Base-by-base conservation (phyloP, 2,888 invertebrate genomes). In the Octonoba sinensis region DNA sequence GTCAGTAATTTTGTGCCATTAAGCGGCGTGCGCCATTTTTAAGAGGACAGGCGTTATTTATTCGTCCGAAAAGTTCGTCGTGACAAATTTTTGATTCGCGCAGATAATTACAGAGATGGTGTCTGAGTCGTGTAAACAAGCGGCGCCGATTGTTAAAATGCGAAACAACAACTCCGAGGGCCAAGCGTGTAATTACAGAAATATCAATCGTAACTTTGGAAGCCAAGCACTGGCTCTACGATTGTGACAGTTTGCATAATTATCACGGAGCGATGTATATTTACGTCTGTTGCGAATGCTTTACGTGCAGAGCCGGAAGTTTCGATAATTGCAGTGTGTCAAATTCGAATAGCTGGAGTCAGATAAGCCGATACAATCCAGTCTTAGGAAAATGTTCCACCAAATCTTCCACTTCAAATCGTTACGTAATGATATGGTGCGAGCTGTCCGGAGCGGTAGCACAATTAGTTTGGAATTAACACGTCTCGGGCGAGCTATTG, bases 391-490 rank as follows among this genome's bases (percentile, higher is more conserved):
- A 73, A 73, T 79, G 73, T 79, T 79, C 66, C 54, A 73, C 72
- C 69, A 69, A 76, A 75, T 78, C 78, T 78, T 78, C 54, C 71
- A 71, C 65, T 78, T 78, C 46, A 66, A 72, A 78, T 78, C 72
- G 71, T 49, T 51, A 72, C 62, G 73, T 79, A 79, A 79, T 79
- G 73, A 79, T 66, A 60, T 73, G 73, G 44, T 66, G 46, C 27
- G 64, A 74, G 69, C 70, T 81, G 81, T 81, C 81, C 81, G 47
- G 74, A 73, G 69, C 66, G 72, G 78, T 78, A 78, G 65, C 74
- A 74, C 81, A 82, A 82, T 82, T 82, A 82, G 81, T 75, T 70
- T 75, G 70, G 81, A 74, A 82, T 82, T 82, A 82, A 82, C 81
- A 69, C 81, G 57, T 82, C 81, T 20, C 44, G 51, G 44, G 70